A percentile compares a stretch with the other conserved stretches of the same genome.
phyloP scores from a whole-genome alignment of 2,888 invertebrate genomes.

The Minunthozetes semirufus region DNA sequence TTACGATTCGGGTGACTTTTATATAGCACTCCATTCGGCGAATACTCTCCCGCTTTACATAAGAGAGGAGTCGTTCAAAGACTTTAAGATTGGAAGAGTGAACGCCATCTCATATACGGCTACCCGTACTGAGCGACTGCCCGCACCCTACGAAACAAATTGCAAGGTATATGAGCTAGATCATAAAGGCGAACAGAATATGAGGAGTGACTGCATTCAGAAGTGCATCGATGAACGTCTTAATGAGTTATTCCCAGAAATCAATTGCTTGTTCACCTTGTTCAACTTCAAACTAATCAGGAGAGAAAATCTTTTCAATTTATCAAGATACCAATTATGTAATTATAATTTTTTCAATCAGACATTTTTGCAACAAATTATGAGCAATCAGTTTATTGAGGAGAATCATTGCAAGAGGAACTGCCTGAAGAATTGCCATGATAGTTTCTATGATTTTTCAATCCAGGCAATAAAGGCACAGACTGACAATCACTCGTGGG shows the following conservation, averaged over 20 bases:
- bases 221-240: neutral
- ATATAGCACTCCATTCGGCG: no score
- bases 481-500: neutral
- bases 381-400: neutral
- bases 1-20: no score
- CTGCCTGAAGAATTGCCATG: neutral
- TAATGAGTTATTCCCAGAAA: neutral
- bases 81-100: no score
- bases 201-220: neutral
- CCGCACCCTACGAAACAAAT: neutral
- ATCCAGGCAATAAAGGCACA: neutral
- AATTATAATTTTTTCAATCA: neutral
- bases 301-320: neutral
- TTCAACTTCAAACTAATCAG: neutral
- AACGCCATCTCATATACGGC: no score
- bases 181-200: neutral
- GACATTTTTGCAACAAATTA: neutral
- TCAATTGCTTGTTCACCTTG: neutral
- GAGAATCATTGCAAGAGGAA: neutral
- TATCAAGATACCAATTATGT: neutral
- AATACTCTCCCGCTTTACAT: no score
- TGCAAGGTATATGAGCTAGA: neutral
- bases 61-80: no score
- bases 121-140: neutral
- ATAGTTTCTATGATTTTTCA: neutral